Base-by-base conservation (phyloP, 2,888 invertebrate genomes). In the Ischnus inquisitorius region DNA sequence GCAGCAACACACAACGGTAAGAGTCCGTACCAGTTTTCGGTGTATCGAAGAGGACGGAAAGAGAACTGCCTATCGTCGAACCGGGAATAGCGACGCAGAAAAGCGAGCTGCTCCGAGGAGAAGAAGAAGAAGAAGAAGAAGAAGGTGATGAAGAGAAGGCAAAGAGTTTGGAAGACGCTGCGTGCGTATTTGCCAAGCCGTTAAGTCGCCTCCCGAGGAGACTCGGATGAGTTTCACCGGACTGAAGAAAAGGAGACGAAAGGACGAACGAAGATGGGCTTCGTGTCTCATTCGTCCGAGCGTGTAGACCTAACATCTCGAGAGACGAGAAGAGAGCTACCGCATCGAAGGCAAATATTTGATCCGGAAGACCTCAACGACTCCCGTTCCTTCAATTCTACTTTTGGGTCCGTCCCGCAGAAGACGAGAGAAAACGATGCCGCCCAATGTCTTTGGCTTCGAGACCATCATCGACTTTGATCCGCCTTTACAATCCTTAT, bases 301-400 rank as follows among this genome's bases (percentile, higher is more conserved):
- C 62, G 60, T 48, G 82, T 46, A 51, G 22, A 39, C 46, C 57
- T 67, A 82, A 75, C 69, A 60, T 83, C 79, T 82, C 28, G 14
- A 65, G 14, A 48, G 14, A 25, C 79, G 41, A 67, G 48, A 46
- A 51, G 22, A 22, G 65, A 78, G 77, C 80, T 80, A 72, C 77
- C 87, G 86, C 86, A 83, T 87, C 84, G 85, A 82, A 71, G 82
- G 84, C 88, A 90, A 90, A 90, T 90, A 90, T 90, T 90, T 83
- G 77, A 76, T 28, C 69, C 79, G 74, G 79, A 85, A 6, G 28
- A 60, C 25, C 28, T 60, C 28, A 28, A 60, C 28, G 25, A 60
- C 60, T 10, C 5, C 28, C 60, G 60, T 28, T 85, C 84, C 87
- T 88, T 82, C 71, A 69, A 80, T 79, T 72, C 79, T 74, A 78